Evolutionary conservation across 2,113 vertebrate genomes (phyloP).

Genomic region (Rhinolophus ferrumequinum): DNA sequence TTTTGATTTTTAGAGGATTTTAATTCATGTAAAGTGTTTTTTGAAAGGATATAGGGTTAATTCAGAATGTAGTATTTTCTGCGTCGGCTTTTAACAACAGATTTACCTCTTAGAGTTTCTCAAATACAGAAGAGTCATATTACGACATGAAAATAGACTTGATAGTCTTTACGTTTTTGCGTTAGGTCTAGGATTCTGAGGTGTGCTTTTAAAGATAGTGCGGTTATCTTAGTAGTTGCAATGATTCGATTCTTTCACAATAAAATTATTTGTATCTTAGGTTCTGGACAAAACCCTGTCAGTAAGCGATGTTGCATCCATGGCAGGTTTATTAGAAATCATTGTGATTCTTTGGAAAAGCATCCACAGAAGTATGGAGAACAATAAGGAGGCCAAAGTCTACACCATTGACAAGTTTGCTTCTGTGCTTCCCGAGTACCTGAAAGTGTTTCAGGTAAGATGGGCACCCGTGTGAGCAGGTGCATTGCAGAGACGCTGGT

Average conservation of each 20-base stretch:
- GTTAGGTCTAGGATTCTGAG: background rate
- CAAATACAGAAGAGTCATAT: background rate
- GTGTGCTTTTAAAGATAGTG: background rate
- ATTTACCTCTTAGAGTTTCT: background rate
- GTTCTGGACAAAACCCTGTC: slow-evolving; percentile 85
- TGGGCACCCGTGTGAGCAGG: background rate
- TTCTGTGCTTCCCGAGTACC: slow-evolving; percentile 91
- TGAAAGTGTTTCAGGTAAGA: slow-evolving; percentile 92
- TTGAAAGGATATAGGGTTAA: background rate
- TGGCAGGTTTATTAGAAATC: slow-evolving; percentile 93
- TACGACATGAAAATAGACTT: background rate
- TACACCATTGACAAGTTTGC: slow-evolving; percentile 92
- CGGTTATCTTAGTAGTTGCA: background rate
- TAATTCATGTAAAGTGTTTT: background rate
- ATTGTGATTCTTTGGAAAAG: slow-evolving; percentile 95
- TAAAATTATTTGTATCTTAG: slow-evolving; percentile 81
- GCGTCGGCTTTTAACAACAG: slow-evolving; percentile 15
- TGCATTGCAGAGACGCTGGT: background rate
- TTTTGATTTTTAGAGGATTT: background rate
- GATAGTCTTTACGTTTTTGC: background rate
- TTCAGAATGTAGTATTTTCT: slow-evolving; percentile 19
- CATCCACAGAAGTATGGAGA: slow-evolving; percentile 89
- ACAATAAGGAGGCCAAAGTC: slow-evolving; percentile 89
- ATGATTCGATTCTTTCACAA: background rate
- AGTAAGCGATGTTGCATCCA: slow-evolving; percentile 85